Evolutionary conservation across 2,797 vertebrate genomes (phyloP).

Genomic region (Acrossocheilus wenchowensis): DNA sequence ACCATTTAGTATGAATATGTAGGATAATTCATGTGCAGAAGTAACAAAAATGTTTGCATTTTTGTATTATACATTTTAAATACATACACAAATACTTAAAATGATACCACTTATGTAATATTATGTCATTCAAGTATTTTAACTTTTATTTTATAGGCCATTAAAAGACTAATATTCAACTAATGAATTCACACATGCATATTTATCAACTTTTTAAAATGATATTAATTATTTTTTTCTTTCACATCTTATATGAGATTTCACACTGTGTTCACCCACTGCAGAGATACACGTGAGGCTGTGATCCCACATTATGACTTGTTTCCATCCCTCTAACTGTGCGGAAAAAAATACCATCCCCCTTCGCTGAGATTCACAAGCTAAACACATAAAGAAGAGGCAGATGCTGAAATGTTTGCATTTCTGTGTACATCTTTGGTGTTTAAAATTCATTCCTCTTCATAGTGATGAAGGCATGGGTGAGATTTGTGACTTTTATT

Average conservation of each 20-base stretch:
- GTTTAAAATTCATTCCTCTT: background rate
- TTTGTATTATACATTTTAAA: background rate
- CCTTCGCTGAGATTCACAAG: background rate
- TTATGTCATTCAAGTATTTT: background rate
- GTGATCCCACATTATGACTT: slow-evolving; percentile 34
- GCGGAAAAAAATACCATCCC: background rate
- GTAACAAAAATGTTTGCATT: no score
- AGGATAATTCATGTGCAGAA: background rate
- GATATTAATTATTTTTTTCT: background rate
- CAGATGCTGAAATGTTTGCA: background rate
- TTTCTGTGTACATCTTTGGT: background rate
- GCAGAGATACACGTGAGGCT: slow-evolving; percentile 17
- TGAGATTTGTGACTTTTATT: slow-evolving; percentile 1
- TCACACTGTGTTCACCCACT: background rate
- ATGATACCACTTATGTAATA: background rate
- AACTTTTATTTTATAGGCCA: background rate
- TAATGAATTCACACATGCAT: background rate
- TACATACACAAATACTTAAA: background rate
- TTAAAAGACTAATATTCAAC: background rate
- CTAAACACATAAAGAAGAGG: background rate
- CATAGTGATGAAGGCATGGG: background rate
- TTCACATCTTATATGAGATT: background rate
- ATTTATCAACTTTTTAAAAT: background rate
- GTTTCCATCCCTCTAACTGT: background rate
- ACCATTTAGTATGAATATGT: background rate